phyloP scores from a whole-genome alignment of 2,888 invertebrate species.

The Agriotes lineatus region DNA sequence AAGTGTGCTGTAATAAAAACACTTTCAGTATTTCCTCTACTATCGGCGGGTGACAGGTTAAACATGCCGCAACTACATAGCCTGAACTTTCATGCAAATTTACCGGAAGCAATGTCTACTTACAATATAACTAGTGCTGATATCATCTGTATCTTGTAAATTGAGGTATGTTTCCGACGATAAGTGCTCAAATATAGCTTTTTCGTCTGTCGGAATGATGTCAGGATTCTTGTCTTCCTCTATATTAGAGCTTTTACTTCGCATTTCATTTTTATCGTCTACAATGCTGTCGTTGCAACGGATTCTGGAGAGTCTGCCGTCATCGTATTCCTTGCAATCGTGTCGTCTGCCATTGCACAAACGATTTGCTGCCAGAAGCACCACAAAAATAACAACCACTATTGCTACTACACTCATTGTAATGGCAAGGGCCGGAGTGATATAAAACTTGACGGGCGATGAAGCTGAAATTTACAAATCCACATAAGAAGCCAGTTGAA shows the following conservation, averaged over 20 bases:
- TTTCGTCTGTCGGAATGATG: constrained; percentile 14
- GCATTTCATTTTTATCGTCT: too few species aligned
- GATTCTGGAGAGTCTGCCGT: not conserved
- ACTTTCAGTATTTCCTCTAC: too few species aligned
- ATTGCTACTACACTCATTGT: constrained; percentile 18
- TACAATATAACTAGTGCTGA: not conserved
- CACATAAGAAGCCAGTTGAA: too few species aligned
- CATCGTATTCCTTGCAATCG: not conserved
- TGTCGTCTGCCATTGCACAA: not conserved
- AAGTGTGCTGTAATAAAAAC: too few species aligned
- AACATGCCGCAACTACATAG: too few species aligned
- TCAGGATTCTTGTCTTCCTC: constrained; percentile 19
- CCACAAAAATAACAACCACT: constrained; percentile 12
- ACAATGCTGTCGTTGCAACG: not conserved
- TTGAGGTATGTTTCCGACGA: not conserved
- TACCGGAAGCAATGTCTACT: too few species aligned
- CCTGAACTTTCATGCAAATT: too few species aligned
- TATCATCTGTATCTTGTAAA: not conserved
- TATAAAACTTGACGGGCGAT: constrained; percentile 17
- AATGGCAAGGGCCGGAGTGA: constrained; percentile 25
- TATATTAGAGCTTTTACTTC: not conserved
- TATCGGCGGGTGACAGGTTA: too few species aligned
- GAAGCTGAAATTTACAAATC: not conserved
- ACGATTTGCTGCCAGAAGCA: constrained; percentile 1
- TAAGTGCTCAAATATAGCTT: not conserved